These are phyloP conservation scores for Drosophila heteroneura DNA, from an alignment of 2,888 invertebrate species.

Conservation along the genomic window DNA sequence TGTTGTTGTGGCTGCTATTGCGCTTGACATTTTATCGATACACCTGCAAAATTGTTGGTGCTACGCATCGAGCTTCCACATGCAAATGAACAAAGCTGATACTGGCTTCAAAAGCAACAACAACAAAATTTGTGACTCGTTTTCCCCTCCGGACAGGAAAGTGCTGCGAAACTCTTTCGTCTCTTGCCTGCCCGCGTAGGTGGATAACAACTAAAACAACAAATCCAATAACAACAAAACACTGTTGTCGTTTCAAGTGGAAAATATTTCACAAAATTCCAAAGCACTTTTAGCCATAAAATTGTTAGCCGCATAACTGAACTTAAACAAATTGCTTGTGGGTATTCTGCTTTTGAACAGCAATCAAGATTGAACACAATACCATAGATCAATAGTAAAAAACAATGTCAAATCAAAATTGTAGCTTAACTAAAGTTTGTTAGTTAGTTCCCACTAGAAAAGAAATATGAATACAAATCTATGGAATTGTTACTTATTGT, in stretches of 20 bases:
- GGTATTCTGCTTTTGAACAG: conserved; percentile 4
- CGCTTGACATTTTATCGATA: conserved; percentile 74
- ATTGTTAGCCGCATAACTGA: conserved; percentile 5
- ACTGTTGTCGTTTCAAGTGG: neutral
- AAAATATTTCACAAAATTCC: conserved; percentile 15
- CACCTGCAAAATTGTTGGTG: conserved; percentile 62
- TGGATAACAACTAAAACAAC: conserved; percentile 15
- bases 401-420: neutral
- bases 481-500: neutral
- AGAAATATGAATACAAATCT: neutral
- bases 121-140: conserved; percentile 24
- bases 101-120: conserved; percentile 21
- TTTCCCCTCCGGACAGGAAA: conserved; percentile 17
- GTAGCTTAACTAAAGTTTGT: neutral
- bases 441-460: neutral
- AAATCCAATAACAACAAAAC: conserved; percentile 7
- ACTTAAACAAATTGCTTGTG: conserved; percentile 1
- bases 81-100: conserved; percentile 38
- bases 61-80: conserved; percentile 39
- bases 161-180: conserved; percentile 20
- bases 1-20: conserved; percentile 49
- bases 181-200: conserved; percentile 8
- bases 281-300: conserved; percentile 6
- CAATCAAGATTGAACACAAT: conserved; percentile 10
- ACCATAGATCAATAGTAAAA: neutral